Percentiles rank a stretch among this genome's conserved stretches.
phyloP scores from a whole-genome alignment of 2,888 invertebrate genomes.

The Hetaerina titia region DNA sequence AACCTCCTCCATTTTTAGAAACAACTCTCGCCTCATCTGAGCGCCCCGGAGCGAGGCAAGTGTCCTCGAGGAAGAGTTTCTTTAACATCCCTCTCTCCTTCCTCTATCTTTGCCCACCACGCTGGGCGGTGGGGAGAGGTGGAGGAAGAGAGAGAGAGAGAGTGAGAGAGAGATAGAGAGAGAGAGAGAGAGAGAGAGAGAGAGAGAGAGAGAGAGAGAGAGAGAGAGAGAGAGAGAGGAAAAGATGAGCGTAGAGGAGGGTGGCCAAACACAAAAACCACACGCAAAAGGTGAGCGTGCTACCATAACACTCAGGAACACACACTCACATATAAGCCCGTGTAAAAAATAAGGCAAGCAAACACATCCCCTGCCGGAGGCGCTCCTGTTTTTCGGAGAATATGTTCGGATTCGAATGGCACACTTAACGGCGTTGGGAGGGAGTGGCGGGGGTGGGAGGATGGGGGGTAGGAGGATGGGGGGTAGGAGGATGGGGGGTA shows the following conservation, averaged over 20 bases:
- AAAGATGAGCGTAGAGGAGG: not conserved
- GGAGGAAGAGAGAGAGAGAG: not conserved
- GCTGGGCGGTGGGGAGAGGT: not conserved
- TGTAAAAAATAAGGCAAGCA: constrained; percentile 14
- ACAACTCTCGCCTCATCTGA: not conserved
- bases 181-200: not conserved
- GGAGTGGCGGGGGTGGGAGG: not conserved
- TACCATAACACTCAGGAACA: not conserved
- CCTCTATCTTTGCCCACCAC: not conserved
- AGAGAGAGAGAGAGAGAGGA: not conserved
- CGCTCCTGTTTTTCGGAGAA: not conserved
- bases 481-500: not conserved
- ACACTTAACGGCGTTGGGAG: not conserved
- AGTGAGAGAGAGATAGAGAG: not conserved
- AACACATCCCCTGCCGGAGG: not conserved
- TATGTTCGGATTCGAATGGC: constrained; percentile 14
- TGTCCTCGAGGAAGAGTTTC: not conserved
- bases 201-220: not conserved
- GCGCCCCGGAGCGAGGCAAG: not conserved
- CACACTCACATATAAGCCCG: not conserved
- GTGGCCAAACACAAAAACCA: not conserved
- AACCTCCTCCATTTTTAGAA: not conserved
- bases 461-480: not conserved
- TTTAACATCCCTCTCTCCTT: not conserved
- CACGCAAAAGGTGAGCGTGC: not conserved